A percentile compares a stretch with the other conserved stretches of the same genome.
phyloP scores from a whole-genome alignment of 1,140 invertebrate species.

The Chrysomallon squamiferum region DNA sequence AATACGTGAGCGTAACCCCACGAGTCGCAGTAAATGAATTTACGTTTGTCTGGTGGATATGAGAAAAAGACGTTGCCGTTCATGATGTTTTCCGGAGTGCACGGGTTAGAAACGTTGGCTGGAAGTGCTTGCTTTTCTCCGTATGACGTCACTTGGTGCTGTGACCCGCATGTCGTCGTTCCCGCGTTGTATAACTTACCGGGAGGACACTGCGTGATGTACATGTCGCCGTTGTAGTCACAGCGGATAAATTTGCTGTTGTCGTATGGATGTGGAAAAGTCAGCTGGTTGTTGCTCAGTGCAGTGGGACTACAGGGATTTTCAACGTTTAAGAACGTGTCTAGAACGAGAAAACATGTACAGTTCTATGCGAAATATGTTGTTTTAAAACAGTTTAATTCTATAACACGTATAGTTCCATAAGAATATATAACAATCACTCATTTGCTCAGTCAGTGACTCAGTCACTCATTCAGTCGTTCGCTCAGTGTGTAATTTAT shows the following conservation, averaged over 20 bases:
- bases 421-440: no score
- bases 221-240: slow-evolving; percentile 21
- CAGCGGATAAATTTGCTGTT: slow-evolving; percentile 17
- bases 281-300: slow-evolving; percentile 10
- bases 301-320: slow-evolving; percentile 16
- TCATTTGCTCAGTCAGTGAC: no score
- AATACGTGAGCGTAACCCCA: slow-evolving; percentile 18
- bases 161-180: slow-evolving; percentile 13
- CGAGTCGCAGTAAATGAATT: slow-evolving; percentile 23
- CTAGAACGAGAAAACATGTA: neutral
- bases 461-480: no score
- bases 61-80: slow-evolving; percentile 5
- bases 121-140: slow-evolving; percentile 3
- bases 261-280: slow-evolving; percentile 14
- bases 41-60: slow-evolving; percentile 2
- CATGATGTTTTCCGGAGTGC: slow-evolving; percentile 9
- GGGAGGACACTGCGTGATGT: slow-evolving; percentile 15
- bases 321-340: neutral
- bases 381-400: neutral
- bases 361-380: no score
- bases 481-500: no score
- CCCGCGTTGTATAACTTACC: slow-evolving; percentile 15
- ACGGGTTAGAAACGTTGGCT: slow-evolving; percentile 15
- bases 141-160: neutral
- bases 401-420: no score